Conservation (phyloP, 2,113 vertebrate genomes). For the Elephantulus edwardii region DNA sequence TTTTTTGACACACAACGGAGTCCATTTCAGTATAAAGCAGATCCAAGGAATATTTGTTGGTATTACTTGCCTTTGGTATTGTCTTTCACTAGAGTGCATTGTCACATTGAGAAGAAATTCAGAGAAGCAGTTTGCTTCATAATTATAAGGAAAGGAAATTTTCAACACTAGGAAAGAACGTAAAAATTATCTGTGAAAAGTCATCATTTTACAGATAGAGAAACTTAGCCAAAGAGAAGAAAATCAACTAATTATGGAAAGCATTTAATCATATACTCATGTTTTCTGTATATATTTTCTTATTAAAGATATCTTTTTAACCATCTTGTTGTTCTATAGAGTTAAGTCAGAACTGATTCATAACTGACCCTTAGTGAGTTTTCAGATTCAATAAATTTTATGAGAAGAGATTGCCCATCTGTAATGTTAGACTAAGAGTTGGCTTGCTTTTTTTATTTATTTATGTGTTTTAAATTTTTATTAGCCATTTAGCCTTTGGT, state of each 20-base stretch:
- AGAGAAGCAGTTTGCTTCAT: background rate
- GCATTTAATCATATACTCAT: background rate
- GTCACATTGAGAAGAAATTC: background rate
- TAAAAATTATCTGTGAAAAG: background rate
- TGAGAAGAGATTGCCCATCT: too few species aligned
- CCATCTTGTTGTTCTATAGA: too few species aligned
- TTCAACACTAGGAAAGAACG: background rate
- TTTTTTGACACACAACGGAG: background rate
- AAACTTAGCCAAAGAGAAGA: background rate
- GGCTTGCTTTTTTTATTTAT: too few species aligned
- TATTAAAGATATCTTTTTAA: background rate
- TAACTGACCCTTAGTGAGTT: too few species aligned
- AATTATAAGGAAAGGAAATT: background rate
- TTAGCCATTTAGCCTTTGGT: too few species aligned
- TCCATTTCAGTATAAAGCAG: background rate
- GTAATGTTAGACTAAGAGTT: too few species aligned
- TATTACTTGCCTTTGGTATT: background rate
- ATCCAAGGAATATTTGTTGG: background rate
- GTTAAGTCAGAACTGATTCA: too few species aligned
- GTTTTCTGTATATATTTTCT: background rate
- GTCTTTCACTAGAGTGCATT: background rate
- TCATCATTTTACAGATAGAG: background rate
- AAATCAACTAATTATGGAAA: background rate
- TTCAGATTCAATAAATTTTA: too few species aligned
- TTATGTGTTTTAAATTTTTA: too few species aligned